Conservation (phyloP, 2,888 invertebrate species). For the Mongoloraphidia duomilia region DNA sequence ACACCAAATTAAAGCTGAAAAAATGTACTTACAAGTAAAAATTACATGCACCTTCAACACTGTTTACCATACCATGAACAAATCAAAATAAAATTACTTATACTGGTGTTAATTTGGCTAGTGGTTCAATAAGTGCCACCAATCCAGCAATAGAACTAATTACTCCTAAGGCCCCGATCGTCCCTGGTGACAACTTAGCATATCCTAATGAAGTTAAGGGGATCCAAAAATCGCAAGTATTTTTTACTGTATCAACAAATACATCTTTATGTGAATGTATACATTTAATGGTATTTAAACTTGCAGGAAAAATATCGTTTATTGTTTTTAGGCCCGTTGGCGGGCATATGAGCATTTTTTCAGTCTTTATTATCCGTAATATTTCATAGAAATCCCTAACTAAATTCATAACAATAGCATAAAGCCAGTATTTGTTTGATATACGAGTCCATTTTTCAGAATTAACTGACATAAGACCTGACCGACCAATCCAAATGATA, state of each 20-base stretch:
- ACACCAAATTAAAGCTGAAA: no score
- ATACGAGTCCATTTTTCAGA: constrained; percentile 59
- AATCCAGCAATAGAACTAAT: constrained; percentile 71
- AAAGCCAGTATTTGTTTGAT: constrained; percentile 72
- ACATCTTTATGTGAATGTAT: constrained; percentile 44
- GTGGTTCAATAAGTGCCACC: constrained; percentile 59
- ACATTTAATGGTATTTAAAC: constrained; percentile 18
- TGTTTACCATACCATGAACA: neutral
- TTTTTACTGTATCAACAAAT: constrained; percentile 70
- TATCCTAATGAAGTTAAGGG: constrained; percentile 71
- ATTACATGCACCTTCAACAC: no score
- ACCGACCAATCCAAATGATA: constrained; percentile 68
- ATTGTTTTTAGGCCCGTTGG: constrained; percentile 15
- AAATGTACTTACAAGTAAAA: no score
- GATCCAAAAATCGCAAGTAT: constrained; percentile 75
- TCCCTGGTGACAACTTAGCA: constrained; percentile 59
- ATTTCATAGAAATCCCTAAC: constrained; percentile 78
- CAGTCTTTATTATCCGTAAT: constrained; percentile 40
- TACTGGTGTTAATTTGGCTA: constrained; percentile 55
- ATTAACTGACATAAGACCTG: constrained; percentile 51
- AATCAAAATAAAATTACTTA: constrained; percentile 19
- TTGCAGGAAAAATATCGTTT: constrained; percentile 16
- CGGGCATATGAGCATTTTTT: constrained; percentile 22
- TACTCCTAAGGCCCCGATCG: constrained; percentile 63
- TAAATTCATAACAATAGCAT: constrained; percentile 66